A percentile compares a stretch with the other conserved stretches of the same genome.
These are phyloP conservation scores for Pseudocheirus occidentalis DNA, from an alignment of 2,797 vertebrate genomes.

Conservation along the genomic window DNA sequence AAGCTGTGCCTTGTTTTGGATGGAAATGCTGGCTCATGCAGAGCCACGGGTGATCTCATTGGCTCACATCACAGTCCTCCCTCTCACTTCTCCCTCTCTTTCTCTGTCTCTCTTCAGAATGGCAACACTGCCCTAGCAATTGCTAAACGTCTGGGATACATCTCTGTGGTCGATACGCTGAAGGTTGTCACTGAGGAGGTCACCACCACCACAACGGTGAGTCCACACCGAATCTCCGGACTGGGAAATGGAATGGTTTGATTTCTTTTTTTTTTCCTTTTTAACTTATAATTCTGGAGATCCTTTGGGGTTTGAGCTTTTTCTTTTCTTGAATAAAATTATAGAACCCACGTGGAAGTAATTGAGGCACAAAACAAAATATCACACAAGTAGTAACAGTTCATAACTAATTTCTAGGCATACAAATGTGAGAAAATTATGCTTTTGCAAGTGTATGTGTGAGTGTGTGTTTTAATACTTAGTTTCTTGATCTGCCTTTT, in stretches of 20 bases:
- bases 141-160: conserved; percentile 96
- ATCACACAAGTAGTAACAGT: background rate
- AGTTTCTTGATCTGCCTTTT: background rate
- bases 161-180: conserved; percentile 98
- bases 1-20: conserved; percentile 85
- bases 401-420: background rate
- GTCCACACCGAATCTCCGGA: conserved; percentile 52
- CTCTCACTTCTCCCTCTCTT: conserved; percentile 71
- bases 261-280: conserved; percentile 30
- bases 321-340: background rate
- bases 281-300: background rate
- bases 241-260: background rate
- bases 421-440: background rate
- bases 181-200: conserved; percentile 97
- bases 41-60: conserved; percentile 82
- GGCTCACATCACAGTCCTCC: conserved; percentile 78
- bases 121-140: conserved; percentile 98
- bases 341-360: background rate
- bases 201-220: conserved; percentile 95
- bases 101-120: conserved; percentile 87
- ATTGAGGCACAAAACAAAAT: background rate
- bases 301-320: background rate
- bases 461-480: background rate
- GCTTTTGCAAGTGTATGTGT: background rate
- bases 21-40: conserved; percentile 86